These are phyloP conservation scores for Andrena marginata DNA, from an alignment of 2,888 invertebrate genomes.

Conservation along the genomic window DNA sequence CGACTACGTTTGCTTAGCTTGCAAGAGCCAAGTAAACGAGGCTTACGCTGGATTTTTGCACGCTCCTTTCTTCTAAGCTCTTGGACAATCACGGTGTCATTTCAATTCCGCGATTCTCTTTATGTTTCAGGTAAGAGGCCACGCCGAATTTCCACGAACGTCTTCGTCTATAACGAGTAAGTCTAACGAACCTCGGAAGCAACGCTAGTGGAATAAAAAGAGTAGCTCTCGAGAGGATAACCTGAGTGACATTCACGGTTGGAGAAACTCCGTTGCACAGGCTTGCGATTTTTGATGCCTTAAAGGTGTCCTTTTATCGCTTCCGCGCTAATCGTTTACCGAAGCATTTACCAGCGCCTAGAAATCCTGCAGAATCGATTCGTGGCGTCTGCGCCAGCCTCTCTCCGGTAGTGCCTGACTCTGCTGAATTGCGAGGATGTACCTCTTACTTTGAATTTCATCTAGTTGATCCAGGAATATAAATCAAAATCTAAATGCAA, in stretches of 20 bases:
- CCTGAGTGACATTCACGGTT: background rate
- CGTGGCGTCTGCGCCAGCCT: background rate
- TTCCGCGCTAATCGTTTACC: constrained; percentile 4
- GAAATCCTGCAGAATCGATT: constrained; percentile 21
- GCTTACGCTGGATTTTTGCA: background rate
- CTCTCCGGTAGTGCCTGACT: background rate
- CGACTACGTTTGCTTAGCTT: constrained; percentile 14
- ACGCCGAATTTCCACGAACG: background rate
- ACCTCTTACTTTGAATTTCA: background rate
- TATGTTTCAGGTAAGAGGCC: constrained; percentile 54
- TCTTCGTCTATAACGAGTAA: constrained; percentile 33
- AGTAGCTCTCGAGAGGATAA: background rate
- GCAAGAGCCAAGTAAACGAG: background rate
- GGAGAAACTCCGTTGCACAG: background rate
- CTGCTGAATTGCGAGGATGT: background rate
- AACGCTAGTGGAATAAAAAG: background rate
- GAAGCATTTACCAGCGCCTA: constrained; percentile 25
- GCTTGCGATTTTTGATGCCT: background rate
- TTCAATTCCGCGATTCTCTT: constrained; percentile 19
- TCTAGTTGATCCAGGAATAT: background rate
- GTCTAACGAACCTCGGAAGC: background rate
- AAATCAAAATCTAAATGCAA: background rate
- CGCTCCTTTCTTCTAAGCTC: background rate
- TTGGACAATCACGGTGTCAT: background rate
- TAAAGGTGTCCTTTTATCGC: constrained; percentile 21